Conservation (phyloP, 2,797 vertebrate species). For the Botia kubotai region DNA sequence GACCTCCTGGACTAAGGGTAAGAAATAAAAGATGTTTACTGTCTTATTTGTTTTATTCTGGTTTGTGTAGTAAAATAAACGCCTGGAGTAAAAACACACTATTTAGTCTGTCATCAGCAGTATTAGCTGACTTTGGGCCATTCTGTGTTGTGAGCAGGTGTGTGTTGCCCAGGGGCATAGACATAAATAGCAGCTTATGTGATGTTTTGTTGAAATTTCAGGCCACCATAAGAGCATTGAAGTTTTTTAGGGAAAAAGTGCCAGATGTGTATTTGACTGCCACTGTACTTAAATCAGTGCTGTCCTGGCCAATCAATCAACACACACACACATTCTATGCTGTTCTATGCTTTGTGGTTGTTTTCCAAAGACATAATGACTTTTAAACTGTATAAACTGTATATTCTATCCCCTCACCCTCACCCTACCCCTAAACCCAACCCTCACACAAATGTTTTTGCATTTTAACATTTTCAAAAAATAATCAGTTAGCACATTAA, state of each 20-base stretch:
- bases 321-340: no score
- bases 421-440: no score
- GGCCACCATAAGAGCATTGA: neutral
- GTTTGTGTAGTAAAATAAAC: conserved; percentile 11
- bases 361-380: no score
- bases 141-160: conserved; percentile 8
- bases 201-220: conserved; percentile 19
- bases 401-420: no score
- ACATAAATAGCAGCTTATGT: conserved; percentile 18
- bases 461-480: no score
- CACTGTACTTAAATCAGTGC: neutral
- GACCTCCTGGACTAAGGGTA: conserved; percentile 88
- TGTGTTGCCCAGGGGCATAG: neutral
- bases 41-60: neutral
- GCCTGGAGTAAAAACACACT: neutral
- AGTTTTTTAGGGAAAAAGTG: neutral
- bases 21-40: conserved; percentile 18
- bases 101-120: conserved; percentile 15
- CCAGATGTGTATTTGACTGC: neutral
- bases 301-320: neutral
- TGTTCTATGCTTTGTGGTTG: no score
- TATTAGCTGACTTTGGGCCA: neutral
- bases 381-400: no score
- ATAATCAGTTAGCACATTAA: no score
- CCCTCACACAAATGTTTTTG: no score